Percentiles rank a stretch among this genome's conserved stretches.
phyloP scores from a whole-genome alignment of 2,888 invertebrate genomes.

The Sthenelais limicola region DNA sequence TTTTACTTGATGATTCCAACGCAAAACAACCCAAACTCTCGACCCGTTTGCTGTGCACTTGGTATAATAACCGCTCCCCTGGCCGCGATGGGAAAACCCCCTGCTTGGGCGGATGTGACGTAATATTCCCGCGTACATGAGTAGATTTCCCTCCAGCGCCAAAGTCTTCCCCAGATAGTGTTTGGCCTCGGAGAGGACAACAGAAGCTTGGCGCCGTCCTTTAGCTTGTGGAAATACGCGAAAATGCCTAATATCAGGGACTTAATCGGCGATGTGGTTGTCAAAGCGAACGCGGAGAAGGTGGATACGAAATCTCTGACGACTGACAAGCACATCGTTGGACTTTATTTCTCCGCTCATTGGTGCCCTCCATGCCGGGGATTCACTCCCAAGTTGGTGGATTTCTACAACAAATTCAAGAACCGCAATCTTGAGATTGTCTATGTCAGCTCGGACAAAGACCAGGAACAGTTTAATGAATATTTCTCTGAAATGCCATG shows the following conservation, averaged over 20 bases:
- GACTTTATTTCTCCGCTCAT: conserved; percentile 75
- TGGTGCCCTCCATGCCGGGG: conserved; percentile 75
- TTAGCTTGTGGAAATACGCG: background rate
- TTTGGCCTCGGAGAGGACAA: too few species aligned
- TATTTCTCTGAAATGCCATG: conserved; percentile 74
- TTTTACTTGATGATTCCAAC: too few species aligned
- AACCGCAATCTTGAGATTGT: conserved; percentile 72
- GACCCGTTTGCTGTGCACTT: too few species aligned
- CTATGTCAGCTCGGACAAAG: conserved; percentile 74
- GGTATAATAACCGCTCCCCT: conserved; percentile 1
- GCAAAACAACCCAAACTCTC: too few species aligned
- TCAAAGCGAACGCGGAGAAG: conserved; percentile 19
- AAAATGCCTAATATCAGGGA: conserved; percentile 33
- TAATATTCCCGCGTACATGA: conserved; percentile 24
- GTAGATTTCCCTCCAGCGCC: conserved; percentile 16
- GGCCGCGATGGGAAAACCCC: conserved; percentile 13
- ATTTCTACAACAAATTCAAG: conserved; percentile 72
- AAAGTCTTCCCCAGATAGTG: too few species aligned
- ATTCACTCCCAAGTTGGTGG: conserved; percentile 73
- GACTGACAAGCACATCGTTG: conserved; percentile 61
- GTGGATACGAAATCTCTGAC: background rate
- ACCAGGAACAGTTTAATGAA: conserved; percentile 65
- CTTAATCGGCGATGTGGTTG: conserved; percentile 13
- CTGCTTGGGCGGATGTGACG: conserved; percentile 30
- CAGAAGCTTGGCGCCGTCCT: too few species aligned